These are phyloP conservation scores for Mustelus asterias DNA, from an alignment of 2,113 vertebrate species.

Conservation along the genomic window DNA sequence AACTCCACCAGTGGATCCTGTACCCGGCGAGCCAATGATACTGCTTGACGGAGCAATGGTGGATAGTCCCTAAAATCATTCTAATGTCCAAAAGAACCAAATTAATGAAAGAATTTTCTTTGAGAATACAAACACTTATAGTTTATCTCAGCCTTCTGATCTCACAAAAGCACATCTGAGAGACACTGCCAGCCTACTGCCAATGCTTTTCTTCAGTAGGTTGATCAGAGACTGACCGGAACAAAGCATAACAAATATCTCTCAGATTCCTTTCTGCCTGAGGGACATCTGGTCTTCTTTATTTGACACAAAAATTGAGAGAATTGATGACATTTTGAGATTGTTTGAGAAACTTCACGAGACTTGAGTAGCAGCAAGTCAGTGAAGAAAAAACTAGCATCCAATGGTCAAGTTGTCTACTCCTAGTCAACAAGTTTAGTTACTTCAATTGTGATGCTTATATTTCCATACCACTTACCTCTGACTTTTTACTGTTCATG, in stretches of 20 bases:
- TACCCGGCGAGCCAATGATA: constrained; percentile 89
- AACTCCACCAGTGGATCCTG: constrained; percentile 95
- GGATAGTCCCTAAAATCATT: constrained; percentile 88
- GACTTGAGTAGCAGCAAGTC: background rate
- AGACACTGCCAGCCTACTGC: background rate
- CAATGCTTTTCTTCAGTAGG: background rate
- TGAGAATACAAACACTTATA: background rate
- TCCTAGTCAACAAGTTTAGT: background rate
- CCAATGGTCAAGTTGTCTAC: background rate
- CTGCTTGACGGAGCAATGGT: constrained; percentile 83
- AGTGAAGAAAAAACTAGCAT: background rate
- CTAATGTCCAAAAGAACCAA: constrained; percentile 47
- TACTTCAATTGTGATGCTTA: background rate
- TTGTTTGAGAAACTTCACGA: background rate
- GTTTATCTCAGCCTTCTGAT: background rate
- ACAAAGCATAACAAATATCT: constrained; percentile 29
- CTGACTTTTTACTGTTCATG: constrained; percentile 98
- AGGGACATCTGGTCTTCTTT: background rate
- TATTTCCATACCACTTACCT: constrained; percentile 63
- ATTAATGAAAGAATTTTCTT: background rate
- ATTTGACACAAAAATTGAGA: background rate
- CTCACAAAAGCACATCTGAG: background rate
- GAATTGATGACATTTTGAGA: background rate
- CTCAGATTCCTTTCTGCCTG: background rate
- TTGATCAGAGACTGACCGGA: background rate